A percentile compares a stretch with the other conserved stretches of the same genome.
Evolutionary conservation across 2,888 invertebrate genomes (phyloP).

Genomic region (Eupithecia insigniata): DNA sequence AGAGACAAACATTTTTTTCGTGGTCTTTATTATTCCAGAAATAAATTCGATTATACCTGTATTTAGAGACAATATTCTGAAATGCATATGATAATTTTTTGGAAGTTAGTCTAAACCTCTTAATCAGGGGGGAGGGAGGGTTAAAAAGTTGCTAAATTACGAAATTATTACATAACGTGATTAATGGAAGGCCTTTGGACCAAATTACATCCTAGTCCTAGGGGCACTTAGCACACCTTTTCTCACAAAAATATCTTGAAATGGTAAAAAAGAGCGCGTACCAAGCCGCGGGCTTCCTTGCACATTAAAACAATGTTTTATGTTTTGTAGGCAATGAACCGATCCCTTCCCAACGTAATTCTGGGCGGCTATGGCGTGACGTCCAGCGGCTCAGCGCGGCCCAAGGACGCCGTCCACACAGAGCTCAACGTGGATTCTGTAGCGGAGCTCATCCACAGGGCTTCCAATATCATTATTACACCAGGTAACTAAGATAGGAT

Average conservation of each 20-base stretch:
- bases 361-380: slow-evolving; percentile 94
- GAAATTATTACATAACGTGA: too few species aligned
- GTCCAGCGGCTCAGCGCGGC: slow-evolving; percentile 90
- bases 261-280: not conserved
- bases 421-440: slow-evolving; percentile 90
- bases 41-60: too few species aligned
- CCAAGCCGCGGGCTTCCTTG: not conserved
- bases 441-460: slow-evolving; percentile 89
- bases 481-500: slow-evolving; percentile 83
- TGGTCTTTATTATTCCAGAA: too few species aligned
- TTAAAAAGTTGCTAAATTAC: too few species aligned
- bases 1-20: too few species aligned
- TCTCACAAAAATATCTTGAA: not conserved
- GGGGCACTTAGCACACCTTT: too few species aligned
- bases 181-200: too few species aligned
- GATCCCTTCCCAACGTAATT: slow-evolving; percentile 94
- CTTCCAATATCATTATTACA: slow-evolving; percentile 93
- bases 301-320: not conserved
- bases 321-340: slow-evolving; percentile 87
- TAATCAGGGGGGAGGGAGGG: too few species aligned
- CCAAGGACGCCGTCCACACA: slow-evolving; percentile 91
- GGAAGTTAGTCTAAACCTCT: too few species aligned
- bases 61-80: too few species aligned
- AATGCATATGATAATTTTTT: too few species aligned
- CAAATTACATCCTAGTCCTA: too few species aligned